Percentiles rank a stretch among this genome's conserved stretches.
Conservation (phyloP, 2,113 vertebrate genomes). For the Indicator maculatus region DNA sequence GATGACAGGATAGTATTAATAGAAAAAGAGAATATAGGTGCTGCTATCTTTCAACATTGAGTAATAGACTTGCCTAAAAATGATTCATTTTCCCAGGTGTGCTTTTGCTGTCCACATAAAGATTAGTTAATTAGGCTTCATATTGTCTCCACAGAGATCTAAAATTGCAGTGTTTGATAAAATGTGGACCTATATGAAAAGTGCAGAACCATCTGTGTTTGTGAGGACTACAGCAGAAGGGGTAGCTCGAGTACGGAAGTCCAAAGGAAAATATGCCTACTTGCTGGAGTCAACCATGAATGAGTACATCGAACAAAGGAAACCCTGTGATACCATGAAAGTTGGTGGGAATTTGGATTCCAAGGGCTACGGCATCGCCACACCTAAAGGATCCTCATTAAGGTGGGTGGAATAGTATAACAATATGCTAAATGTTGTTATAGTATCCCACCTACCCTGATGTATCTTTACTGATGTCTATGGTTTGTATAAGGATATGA, state of each 20-base stretch:
- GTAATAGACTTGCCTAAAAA: neutral
- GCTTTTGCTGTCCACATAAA: slow-evolving; percentile 13
- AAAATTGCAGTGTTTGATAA: slow-evolving; percentile 99
- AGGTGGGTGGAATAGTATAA: slow-evolving; percentile 99
- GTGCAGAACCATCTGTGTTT: slow-evolving; percentile 98
- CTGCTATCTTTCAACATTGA: neutral
- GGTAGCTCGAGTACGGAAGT: slow-evolving; percentile 94
- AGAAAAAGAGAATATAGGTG: neutral
- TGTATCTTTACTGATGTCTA: slow-evolving; percentile 98
- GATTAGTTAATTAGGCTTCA: slow-evolving; percentile 49
- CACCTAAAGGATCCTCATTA: slow-evolving; percentile 99
- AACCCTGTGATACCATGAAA: slow-evolving; percentile 99
- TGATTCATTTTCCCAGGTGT: slow-evolving; percentile 19
- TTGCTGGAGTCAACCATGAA: slow-evolving; percentile 99
- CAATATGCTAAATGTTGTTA: slow-evolving; percentile 99
- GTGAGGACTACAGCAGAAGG: slow-evolving; percentile 99
- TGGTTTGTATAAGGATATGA: slow-evolving; percentile 98
- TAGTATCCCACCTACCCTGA: slow-evolving; percentile 99
- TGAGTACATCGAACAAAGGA: slow-evolving; percentile 98
- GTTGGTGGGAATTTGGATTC: slow-evolving; percentile 99
- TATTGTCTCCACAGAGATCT: slow-evolving; percentile 86
- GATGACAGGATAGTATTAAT: slow-evolving; percentile 13
- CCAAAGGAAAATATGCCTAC: slow-evolving; percentile 99
- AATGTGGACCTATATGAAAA: slow-evolving; percentile 99
- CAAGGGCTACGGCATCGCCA: slow-evolving; percentile 99